Evolutionary conservation across 2,113 vertebrate species (phyloP), one percentile per base, ranked within the genome.

Genomic region (Speoplatyrhinus poulsoni): DNA sequence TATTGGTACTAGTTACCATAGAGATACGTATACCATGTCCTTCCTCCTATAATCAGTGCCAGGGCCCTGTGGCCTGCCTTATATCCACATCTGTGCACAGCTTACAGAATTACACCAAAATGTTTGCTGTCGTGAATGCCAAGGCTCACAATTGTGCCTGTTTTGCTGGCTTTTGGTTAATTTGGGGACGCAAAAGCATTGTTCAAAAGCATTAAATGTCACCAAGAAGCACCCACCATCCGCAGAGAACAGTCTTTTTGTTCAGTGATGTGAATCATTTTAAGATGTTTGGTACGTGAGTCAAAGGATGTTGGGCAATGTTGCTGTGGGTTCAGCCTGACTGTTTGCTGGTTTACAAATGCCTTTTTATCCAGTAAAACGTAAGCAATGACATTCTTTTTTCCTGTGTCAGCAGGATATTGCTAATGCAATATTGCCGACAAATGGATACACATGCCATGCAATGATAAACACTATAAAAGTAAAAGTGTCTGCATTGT

Each of bases 171-270:
- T 15, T 65, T 65, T 60, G 33, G 16, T 49, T 71, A 6, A 13
- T 46, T 62, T 32, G 12, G 1, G 4, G 17, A 62, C 53, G 69
- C 19, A 65, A 52, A 65, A 73, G 62, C 59, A 61, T 76, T 70
- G 67, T 75, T 79, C 50, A 12, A 64, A 65, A 70, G 64, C 19
- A 17, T 73, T 52, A 80, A 65, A 81, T 65, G 69, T 70, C 62
- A 75, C 52, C 33, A 48, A 41, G 68, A 55, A 50, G 4, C 62
- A 52, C 12, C 26, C 65, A 63, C 12, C 47, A 63, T 60, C 62
- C 72, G 46, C 60, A 82, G 72, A 76, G 54, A 82, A 81, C 50
- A 56, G 70, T 52, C 75, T 75, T 87, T 80, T 87, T 80, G 79
- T 84, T 81, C 56, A 58, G 32, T 2, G 3, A 60, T 46, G 32